Base-by-base conservation (phyloP, 2,113 vertebrate genomes). In the Mesocricetus auratus region DNA sequence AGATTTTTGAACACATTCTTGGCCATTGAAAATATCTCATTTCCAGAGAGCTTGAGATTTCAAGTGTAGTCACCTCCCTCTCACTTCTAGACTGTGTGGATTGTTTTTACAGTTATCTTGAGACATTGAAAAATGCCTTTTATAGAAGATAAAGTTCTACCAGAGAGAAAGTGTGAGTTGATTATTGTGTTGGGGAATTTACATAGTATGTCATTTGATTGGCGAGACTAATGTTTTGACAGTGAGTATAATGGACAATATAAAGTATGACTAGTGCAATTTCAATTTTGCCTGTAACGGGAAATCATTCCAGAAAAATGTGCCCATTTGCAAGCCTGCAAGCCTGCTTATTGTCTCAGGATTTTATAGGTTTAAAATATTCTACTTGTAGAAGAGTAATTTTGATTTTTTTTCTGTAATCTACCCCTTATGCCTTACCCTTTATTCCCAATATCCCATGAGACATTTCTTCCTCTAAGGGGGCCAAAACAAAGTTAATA, bases 131-230 rank as follows among this genome's bases (percentile, higher is more conserved):
- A 95, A 96, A 21, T 78, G 39, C 58, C 77, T 92, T 92, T 97
- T 86, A 83, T 39, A 64, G 58, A 85, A 62, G 39, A 83, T 62
- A 74, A 36, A 86, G 36, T 68, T 24, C 39, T 96, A 69, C 62
- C 85, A 89, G 89, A 96, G 36, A 66, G 4, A 8, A 78, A 79
- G 94, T 82, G 56, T 86, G 56, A 64, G 58, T 96, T 95, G 60
- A 36, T 33, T 73, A 96, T 85, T 96, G 45, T 97, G 45, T 22
- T 47, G 74, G 39, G 85, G 66, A 90, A 89, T 96, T 95, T 90
- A 2, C 93, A 42, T 98, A 97, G 89, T 92, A 85, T 68, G 36
- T 73, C 89, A 93, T 96, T 85, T 97, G 96, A 36, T 82, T 29
- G 42, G 62, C 4, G 8, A 93, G 73, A 93, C 89, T 86, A 92